phyloP scores from a whole-genome alignment of 1,140 invertebrate species.

The Chymomyza costata region DNA sequence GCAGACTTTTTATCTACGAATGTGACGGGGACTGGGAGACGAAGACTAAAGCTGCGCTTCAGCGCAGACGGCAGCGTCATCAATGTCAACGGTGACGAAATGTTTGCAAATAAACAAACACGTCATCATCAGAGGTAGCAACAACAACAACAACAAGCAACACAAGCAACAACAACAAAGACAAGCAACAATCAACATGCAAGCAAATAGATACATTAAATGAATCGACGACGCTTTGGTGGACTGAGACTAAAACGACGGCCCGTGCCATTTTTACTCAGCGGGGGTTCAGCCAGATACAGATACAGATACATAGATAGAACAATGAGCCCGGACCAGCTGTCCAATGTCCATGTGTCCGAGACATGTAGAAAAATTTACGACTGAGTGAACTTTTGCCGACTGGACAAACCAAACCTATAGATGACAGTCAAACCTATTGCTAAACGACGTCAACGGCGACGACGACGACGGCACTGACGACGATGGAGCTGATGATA shows the following conservation, averaged over 20 bases:
- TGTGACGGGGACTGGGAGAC: no score
- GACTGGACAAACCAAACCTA: constrained; percentile 12
- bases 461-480: background rate
- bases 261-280: no score
- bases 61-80: no score
- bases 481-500: background rate
- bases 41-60: no score
- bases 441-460: constrained; percentile 26
- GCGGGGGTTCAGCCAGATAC: no score
- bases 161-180: constrained; percentile 14
- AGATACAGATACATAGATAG: no score
- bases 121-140: background rate
- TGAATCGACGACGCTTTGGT: constrained; percentile 44
- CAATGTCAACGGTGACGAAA: constrained; percentile 67
- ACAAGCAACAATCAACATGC: constrained; percentile 30
- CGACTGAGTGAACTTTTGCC: constrained; percentile 57
- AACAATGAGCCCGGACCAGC: no score
- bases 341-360: constrained; percentile 45
- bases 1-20: no score
- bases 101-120: constrained; percentile 56
- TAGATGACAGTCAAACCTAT: constrained; percentile 31
- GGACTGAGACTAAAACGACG: no score
- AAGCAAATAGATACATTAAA: constrained; percentile 69
- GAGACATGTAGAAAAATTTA: constrained; percentile 63
- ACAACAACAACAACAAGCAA: constrained; percentile 11